These are phyloP conservation scores for Scaeva pyrastri DNA, from an alignment of 2,888 invertebrate genomes.

Conservation along the genomic window DNA sequence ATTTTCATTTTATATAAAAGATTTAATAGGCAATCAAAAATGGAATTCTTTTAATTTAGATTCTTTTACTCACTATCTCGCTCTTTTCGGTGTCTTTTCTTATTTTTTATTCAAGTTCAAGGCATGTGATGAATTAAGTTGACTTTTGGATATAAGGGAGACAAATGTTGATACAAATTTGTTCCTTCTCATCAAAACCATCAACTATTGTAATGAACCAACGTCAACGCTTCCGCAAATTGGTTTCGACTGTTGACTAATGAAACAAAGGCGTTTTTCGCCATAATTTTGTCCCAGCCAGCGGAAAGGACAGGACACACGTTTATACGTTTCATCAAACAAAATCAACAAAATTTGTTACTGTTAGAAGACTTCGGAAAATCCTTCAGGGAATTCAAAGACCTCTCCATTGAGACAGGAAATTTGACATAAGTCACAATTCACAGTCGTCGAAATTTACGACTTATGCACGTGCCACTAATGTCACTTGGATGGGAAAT, in stretches of 20 bases:
- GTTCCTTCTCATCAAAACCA: background rate
- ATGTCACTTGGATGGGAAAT: conserved; percentile 19
- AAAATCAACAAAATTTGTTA: too few relatives aligned
- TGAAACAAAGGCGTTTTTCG: background rate
- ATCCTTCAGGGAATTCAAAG: background rate
- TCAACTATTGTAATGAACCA: conserved; percentile 17
- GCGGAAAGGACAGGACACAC: conserved; percentile 13
- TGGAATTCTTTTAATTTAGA: conserved; percentile 12
- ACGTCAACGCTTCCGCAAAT: background rate
- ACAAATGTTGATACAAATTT: background rate
- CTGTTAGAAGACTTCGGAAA: background rate
- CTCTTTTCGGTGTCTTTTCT: background rate
- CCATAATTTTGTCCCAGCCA: background rate
- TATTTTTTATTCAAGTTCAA: conserved; percentile 7
- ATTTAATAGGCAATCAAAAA: conserved; percentile 31
- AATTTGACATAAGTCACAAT: conserved; percentile 59
- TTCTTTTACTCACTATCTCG: too few relatives aligned
- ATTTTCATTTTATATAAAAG: conserved; percentile 40
- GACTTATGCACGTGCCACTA: conserved; percentile 58
- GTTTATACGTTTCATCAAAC: conserved; percentile 1
- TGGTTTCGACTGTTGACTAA: conserved; percentile 1
- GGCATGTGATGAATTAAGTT: background rate
- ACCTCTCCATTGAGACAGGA: conserved; percentile 14
- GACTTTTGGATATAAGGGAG: background rate
- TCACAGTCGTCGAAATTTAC: conserved; percentile 43